These are phyloP conservation scores for Mionectes macconnelli DNA, from an alignment of 2,113 vertebrate genomes.

Conservation along the genomic window DNA sequence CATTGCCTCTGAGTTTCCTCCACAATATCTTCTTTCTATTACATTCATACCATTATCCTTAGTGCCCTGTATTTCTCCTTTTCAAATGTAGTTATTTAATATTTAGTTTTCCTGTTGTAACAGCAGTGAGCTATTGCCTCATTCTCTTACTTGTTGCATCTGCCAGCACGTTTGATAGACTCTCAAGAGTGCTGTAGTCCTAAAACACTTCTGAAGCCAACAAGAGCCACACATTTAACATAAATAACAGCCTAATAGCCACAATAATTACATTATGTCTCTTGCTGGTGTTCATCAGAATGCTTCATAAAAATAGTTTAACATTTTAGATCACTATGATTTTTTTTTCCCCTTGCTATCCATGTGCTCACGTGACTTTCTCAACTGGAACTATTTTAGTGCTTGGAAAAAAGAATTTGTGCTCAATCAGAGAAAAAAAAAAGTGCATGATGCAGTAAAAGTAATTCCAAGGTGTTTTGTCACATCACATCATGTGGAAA, in stretches of 20 bases:
- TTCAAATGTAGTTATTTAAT: slow-evolving; percentile 10
- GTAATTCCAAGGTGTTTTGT: neutral
- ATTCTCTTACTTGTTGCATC: neutral
- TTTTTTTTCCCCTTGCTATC: neutral
- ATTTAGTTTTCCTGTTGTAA: neutral
- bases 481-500: neutral
- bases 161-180: neutral
- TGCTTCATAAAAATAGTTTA: neutral
- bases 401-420: neutral
- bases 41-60: neutral
- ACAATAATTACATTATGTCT: neutral
- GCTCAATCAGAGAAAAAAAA: neutral
- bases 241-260: slow-evolving; percentile 33
- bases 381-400: neutral
- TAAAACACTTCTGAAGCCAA: neutral
- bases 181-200: neutral
- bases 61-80: neutral
- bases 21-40: neutral
- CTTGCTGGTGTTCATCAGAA: slow-evolving; percentile 27
- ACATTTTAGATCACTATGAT: neutral
- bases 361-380: neutral
- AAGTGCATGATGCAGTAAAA: neutral
- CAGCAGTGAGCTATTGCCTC: neutral
- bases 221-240: neutral
- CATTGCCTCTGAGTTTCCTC: neutral